Evolutionary conservation across 2,888 invertebrate genomes (phyloP), one percentile per base, ranked within the genome.

Genomic region (Ditula angustiorana): DNA sequence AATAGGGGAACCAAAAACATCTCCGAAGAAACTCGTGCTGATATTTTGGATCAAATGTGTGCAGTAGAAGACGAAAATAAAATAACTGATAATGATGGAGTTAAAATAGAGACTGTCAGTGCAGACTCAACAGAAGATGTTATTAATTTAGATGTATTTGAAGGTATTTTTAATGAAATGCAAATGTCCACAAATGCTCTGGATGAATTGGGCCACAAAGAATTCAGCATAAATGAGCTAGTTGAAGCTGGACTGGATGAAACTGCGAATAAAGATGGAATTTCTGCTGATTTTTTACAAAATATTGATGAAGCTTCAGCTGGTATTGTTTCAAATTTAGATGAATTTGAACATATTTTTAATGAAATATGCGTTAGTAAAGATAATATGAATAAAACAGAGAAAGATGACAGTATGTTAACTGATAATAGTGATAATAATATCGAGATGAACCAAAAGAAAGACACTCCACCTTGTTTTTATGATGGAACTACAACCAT

Each of bases 301-400:
- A n/a, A n/a, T n/a, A n/a, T n/a, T n/a, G n/a, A n/a, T n/a, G n/a
- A n/a, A n/a, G n/a, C n/a, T n/a, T n/a, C n/a, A n/a, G n/a, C n/a
- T n/a, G n/a, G n/a, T n/a, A n/a, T n/a, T n/a, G n/a, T n/a, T n/a
- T n/a, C n/a, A 28, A 23, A 53, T 59, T 26, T 59, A 47, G n/a
- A 58, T 16, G 28, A 46, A 11, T 55, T 52, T 30, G 41, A 55
- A 35, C 59, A 61, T 8, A 57, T 44, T 35, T 26, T 53, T 19
- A 28, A 41, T 19, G 37, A 56, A 16, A 56, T 23, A 13, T 19
- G 26, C 24, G 23, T 28, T 28, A 19, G 30, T 5, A 30, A n/a
- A 5, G 8, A 28, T 28, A 28, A 49, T n/a, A n/a, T n/a, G n/a
- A 49, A 5, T 19, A 16, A 16, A 41, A 10, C 26, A 13, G 35